Evolutionary conservation across 1,140 invertebrate species (phyloP), one percentile per base, ranked within the genome.

Genomic region (Homarus americanus): DNA sequence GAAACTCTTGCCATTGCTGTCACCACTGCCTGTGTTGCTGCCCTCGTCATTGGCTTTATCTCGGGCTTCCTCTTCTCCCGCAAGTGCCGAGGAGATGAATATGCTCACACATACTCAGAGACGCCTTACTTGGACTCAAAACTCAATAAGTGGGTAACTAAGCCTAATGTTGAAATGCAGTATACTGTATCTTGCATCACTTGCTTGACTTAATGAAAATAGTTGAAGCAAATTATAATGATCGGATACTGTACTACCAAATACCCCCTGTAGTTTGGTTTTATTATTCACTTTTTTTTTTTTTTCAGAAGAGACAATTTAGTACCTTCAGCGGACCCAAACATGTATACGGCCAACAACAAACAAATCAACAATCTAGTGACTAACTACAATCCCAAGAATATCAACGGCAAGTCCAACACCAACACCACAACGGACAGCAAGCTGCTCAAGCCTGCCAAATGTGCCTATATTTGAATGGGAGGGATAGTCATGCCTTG

Each of bases 31-130:
- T 97, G 97, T 93, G 95, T 98, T 73, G 96, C 96, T 75, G 97
- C 97, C 2, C 95, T 98, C 72, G 96, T 97, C 93, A 95, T 97
- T 49, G 97, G 97, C 53, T 98, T 98, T 94, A 96, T 97, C 66
- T 96, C 96, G 82, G 97, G 97, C 3, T 98, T 97, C 94, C 95
- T 97, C 93, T 97, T 97, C 94, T 97, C 97, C 12, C 96, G 97
- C 91, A 92, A 92, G 63, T 91, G 91, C 66, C 96, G 97, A 34
- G 96, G 96, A 91, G 95, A 95, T 28, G 94, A 96, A 58, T 93
- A 93, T 91, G 84, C 91, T 69, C 84, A 93, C 69, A 87, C 89
- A 20, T 93, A 92, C 79, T 92, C 93, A 2, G 95, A 92, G 53
- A 93, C 93, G n/a, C 93, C 93, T 49, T 92, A 93, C 63, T 78